Base-by-base conservation (phyloP, 2,888 invertebrate genomes). In the Sinotaia quadrata region DNA sequence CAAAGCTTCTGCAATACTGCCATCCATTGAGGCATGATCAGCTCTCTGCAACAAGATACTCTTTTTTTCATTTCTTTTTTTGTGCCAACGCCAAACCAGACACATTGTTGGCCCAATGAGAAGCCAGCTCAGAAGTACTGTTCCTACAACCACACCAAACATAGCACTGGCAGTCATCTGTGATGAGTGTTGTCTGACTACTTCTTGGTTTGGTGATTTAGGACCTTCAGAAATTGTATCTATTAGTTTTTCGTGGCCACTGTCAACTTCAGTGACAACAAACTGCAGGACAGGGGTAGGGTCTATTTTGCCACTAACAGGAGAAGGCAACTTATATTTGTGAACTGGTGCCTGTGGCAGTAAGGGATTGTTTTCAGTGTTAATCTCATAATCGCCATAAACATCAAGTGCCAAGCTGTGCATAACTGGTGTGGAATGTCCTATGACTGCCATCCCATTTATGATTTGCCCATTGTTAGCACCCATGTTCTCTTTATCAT, bases 91-190 rank as follows among this genome's bases (percentile, higher is more conserved):
- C 68, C 80, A 83, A 57, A 79, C 66, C 33, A 83, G 68, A 59
- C 83, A 85, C 24, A 79, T 27, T 8, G 81, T 70, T 18, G 85
- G 85, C 15, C 81, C 83, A 4, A 84, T 65, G 31, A 85, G 77
- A 18, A 85, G 73, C 57, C 76, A 75, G 52, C 80, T 75, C 0
- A 76, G 81, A 7, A 84, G 71, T 33, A 85, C 65, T 18, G 74
- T 72, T 0, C 78, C 81, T 4, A 81, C 68, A 0, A 81, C 78
- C 12, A 85, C 78, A 2, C 81, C 84, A 49, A 80, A 78, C 0
- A 74, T 76, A 3, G 71, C 68, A n/a, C 67, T 59, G 47, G 67
- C 29, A 2, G 72, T 49, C 57, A 54, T 58, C 27, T 54, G 33
- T 12, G 54, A 41, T 7, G 37, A 27, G 63, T 63, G 63, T 4